A percentile compares a stretch with the other conserved stretches of the same genome.
These are phyloP conservation scores for Dugesia japonica DNA, from an alignment of 2,888 invertebrate genomes.

Conservation along the genomic window DNA sequence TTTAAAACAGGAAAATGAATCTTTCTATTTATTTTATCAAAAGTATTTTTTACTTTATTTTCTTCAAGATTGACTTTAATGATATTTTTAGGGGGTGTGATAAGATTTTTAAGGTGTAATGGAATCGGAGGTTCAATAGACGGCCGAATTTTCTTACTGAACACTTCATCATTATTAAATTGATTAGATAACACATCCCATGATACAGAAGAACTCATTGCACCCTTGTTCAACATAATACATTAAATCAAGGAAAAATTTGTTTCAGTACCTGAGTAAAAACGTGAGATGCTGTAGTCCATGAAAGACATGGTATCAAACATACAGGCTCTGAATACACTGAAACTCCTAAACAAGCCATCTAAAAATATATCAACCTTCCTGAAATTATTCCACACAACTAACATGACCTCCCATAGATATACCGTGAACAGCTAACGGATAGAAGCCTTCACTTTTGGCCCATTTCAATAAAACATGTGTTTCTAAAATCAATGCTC, in stretches of 20 bases:
- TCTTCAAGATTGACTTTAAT: too few relatives aligned
- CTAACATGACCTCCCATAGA: constrained; percentile 92
- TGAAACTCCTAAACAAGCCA: constrained; percentile 88
- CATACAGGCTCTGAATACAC: constrained; percentile 85
- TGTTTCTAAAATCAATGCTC: constrained; percentile 78
- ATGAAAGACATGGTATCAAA: constrained; percentile 81
- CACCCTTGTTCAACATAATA: constrained; percentile 56
- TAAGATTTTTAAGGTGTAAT: background rate
- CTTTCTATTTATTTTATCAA: too few relatives aligned
- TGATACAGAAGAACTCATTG: constrained; percentile 80
- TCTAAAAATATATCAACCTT: constrained; percentile 57
- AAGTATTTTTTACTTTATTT: too few relatives aligned
- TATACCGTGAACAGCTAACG: constrained; percentile 77
- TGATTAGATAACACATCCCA: constrained; percentile 78
- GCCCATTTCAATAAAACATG: constrained; percentile 82
- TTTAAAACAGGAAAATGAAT: too few relatives aligned
- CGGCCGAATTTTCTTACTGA: constrained; percentile 58
- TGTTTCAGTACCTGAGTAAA: constrained; percentile 62
- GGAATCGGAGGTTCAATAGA: constrained; percentile 14
- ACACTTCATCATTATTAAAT: constrained; percentile 64
- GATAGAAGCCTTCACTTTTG: constrained; percentile 69
- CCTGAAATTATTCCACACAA: too few relatives aligned
- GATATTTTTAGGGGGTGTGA: too few relatives aligned
- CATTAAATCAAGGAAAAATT: constrained; percentile 36
- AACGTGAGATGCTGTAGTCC: constrained; percentile 86